These are phyloP conservation scores for Tetramorium simillimum DNA, from an alignment of 1,140 invertebrate species.

Conservation along the genomic window DNA sequence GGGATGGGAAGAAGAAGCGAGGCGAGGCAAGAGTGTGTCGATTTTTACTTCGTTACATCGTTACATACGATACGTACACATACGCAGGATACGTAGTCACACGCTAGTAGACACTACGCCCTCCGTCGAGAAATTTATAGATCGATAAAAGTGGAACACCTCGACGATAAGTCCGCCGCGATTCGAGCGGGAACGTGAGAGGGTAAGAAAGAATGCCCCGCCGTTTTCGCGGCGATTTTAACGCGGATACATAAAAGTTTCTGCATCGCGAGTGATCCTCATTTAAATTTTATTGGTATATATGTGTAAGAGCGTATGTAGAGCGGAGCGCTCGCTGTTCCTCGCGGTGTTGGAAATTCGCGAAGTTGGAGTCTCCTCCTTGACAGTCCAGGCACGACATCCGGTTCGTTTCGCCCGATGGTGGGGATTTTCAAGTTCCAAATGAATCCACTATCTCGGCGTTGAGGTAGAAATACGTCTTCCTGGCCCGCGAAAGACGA, in stretches of 20 bases:
- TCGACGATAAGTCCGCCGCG: conserved; percentile 42
- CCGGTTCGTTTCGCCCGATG: conserved; percentile 22
- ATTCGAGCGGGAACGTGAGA: neutral
- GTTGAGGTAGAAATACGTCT: conserved; percentile 66
- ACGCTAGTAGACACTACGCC: neutral
- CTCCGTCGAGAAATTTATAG: conserved; percentile 29
- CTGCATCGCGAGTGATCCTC: neutral
- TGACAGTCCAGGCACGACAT: conserved; percentile 29
- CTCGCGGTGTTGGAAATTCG: conserved; percentile 22
- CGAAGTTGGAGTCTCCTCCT: conserved; percentile 37
- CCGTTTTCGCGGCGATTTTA: neutral
- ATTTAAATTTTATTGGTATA: conserved; percentile 27
- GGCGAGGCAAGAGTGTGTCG: conserved; percentile 5
- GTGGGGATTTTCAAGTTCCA: conserved; percentile 47
- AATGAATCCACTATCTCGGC: conserved; percentile 68
- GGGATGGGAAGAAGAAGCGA: neutral
- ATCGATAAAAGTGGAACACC: conserved; percentile 45
- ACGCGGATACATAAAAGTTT: neutral
- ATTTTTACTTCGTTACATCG: conserved; percentile 50
- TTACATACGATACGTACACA: neutral
- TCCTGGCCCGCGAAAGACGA: conserved; percentile 58
- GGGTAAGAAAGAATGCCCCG: neutral
- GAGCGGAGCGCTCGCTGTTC: neutral
- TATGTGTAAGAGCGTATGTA: neutral
- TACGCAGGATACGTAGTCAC: neutral